Percentiles rank a stretch among this genome's conserved stretches.
Evolutionary conservation across 2,113 vertebrate species (phyloP).

Genomic region (Neotoma lepida): DNA sequence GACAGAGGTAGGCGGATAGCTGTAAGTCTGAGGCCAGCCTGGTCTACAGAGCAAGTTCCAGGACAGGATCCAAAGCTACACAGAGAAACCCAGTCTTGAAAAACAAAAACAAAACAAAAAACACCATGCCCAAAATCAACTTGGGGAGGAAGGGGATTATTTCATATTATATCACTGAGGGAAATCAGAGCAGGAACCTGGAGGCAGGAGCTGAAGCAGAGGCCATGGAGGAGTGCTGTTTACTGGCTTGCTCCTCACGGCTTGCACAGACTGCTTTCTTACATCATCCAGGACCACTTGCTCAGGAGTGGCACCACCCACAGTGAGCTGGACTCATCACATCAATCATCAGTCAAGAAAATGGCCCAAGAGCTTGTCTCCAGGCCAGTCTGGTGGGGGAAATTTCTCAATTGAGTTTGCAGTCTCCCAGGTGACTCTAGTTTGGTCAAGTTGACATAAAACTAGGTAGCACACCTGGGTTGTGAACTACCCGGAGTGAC

Average conservation of each 20-base stretch:
- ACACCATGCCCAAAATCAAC: background rate
- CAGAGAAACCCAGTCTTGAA: too few relatives aligned
- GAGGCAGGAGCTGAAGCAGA: background rate
- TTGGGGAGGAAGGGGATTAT: background rate
- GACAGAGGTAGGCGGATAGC: too few relatives aligned
- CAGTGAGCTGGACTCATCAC: background rate
- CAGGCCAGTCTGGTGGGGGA: background rate
- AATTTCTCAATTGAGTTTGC: background rate
- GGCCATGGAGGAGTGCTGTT: background rate
- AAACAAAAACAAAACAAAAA: too few relatives aligned
- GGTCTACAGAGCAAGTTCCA: too few relatives aligned
- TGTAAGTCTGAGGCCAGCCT: too few relatives aligned
- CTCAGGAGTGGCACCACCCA: background rate
- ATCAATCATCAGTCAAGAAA: background rate
- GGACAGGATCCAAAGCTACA: too few relatives aligned
- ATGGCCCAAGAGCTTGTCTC: background rate
- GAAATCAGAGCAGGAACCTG: background rate
- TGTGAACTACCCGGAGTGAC: background rate
- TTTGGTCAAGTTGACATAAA: background rate
- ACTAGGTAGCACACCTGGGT: background rate
- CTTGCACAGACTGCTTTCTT: background rate
- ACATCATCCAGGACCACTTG: background rate
- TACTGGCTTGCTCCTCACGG: background rate
- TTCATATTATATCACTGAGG: background rate
- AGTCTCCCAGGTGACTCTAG: background rate